These are phyloP conservation scores for Sapajus apella DNA, from an alignment of 2,113 vertebrate species.

Conservation along the genomic window DNA sequence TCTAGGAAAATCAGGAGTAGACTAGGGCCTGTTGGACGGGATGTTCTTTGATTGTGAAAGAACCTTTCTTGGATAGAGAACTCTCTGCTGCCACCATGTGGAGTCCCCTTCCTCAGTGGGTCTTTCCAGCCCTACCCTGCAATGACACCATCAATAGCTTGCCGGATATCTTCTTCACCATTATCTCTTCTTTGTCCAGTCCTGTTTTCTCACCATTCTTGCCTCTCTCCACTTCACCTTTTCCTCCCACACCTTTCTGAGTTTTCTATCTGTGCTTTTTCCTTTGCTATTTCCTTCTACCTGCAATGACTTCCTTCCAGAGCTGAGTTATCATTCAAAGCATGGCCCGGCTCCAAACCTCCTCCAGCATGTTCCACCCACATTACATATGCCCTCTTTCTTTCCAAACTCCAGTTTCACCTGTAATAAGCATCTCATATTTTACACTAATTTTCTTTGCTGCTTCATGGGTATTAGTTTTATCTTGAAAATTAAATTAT, in stretches of 20 bases:
- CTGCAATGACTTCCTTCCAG: not conserved
- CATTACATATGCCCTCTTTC: not conserved
- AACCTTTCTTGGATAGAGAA: not conserved
- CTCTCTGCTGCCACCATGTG: rapidly evolving
- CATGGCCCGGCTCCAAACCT: not conserved
- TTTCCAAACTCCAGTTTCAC: not conserved
- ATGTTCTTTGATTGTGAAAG: not conserved
- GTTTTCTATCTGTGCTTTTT: not conserved
- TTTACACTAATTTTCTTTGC: not conserved
- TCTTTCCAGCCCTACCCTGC: not conserved
- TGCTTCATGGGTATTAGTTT: not conserved
- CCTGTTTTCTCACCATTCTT: not conserved
- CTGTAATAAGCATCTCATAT: not conserved
- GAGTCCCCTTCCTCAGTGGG: not conserved
- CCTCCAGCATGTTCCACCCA: not conserved
- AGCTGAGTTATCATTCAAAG: not conserved
- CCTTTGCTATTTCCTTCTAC: not conserved
- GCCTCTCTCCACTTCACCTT: not conserved
- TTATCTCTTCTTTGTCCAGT: not conserved
- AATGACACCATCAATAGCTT: rapidly evolving
- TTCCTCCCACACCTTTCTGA: not conserved
- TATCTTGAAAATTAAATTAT: not conserved
- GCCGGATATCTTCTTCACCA: not conserved
- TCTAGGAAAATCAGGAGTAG: not conserved
- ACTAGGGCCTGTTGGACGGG: not conserved